Evolutionary conservation across 2,113 vertebrate species (phyloP), one percentile per base, ranked within the genome.

Genomic region (Melospiza georgiana): DNA sequence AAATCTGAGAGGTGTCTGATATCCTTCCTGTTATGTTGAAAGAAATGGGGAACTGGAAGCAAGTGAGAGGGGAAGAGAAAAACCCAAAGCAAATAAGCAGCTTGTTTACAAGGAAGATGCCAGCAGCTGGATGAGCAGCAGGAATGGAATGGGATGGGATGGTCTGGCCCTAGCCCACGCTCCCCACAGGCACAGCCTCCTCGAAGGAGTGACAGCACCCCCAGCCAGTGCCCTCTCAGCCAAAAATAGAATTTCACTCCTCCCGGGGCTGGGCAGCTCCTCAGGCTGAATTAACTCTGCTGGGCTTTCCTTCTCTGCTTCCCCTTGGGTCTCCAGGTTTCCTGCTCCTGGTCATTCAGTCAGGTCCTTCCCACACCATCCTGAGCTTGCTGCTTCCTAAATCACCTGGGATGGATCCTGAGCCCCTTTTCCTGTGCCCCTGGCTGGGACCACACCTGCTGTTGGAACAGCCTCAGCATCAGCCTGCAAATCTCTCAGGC

Each of bases 1-100:
- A 96, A 27, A 95, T 73, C 57, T 59, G 68, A 66, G 49, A 96
- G 75, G 78, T 82, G 90, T 95, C 95, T 95, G 81, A 95, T 94
- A 95, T 61, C 75, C 69, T 97, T 97, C 96, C 92, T 97, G 94
- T 97, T 96, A 87, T 94, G 92, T 61, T 92, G 78, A 90, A 92
- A 95, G 78, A 77, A 87, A 76, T 31, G 15, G 59, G 61, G 18
- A 80, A 68, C 93, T 95, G 48, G 82, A 93, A 85, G 80, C 65
- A 78, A 92, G 78, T 4, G n/a, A 75, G 54, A 84, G 9, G 39
- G n/a, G 15, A n/a, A 72, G 67, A 43, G 71, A 71, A 9, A 61
- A 73, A 8, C 20, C 39, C 62, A 74, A 90, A 95, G 68, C 44
- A 96, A 96, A 95, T 57, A 96, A 93, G 73, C 90, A 39, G 17